Evolutionary conservation across 2,888 invertebrate species (phyloP), one percentile per base, ranked within the genome.

Genomic region (Zaprionus bogoriensis): DNA sequence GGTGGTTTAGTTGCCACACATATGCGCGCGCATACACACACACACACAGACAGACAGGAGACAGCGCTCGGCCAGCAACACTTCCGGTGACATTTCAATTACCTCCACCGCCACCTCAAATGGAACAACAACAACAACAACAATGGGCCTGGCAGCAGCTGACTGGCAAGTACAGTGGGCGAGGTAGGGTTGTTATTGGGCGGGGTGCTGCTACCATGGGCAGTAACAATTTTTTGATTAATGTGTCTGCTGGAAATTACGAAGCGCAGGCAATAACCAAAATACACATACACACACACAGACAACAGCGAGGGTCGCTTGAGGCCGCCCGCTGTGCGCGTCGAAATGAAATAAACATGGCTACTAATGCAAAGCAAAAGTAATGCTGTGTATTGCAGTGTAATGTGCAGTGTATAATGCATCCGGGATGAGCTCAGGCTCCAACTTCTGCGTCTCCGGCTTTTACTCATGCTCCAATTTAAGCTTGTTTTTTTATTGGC

Each of bases 81-180:
- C 84, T 88, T 89, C 89, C 89, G 89, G 77, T 88, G 89, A 89
- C 89, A 89, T 89, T 89, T 87, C 89, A 89, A 89, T 89, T 89
- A 89, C 89, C 89, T 88, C 76, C 84, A 87, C 79, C 87, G 77
- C 81, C 86, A 77, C 79, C 85, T 86, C 83, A 22, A 73, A 47
- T 57, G 42, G 22, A 44, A 57, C 60, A 10, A 19, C n/a, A n/a
- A n/a, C n/a, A n/a, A n/a, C n/a, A n/a, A n/a, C n/a, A 41, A 60
- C 52, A 67, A 54, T 67, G 62, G 50, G 60, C 64, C 36, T 41
- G 41, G 65, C 65, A 44, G 50, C 70, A 64, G 81, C 77, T 73
- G 78, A 62, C 74, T 81, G 79, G 76, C 77, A 79, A 83, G 60
- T 82, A 25, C 39, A 27, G 38, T n/a, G 7, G 17, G 19, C 20